These are phyloP conservation scores for Xenentodon cancila DNA, from an alignment of 2,797 vertebrate species.

Conservation along the genomic window DNA sequence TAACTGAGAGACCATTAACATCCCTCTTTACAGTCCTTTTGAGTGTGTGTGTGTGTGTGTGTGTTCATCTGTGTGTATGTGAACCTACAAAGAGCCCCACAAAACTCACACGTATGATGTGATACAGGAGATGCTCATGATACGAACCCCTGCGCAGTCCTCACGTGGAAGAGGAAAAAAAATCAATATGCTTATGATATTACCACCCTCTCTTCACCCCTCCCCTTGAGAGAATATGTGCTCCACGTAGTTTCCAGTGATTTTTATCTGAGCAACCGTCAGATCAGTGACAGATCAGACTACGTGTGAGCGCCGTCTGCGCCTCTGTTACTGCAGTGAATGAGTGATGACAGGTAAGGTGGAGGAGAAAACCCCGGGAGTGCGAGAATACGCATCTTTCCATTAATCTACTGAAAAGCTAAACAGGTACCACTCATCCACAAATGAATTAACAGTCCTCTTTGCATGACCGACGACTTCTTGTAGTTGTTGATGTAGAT, in stretches of 20 bases:
- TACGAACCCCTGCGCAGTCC: constrained; percentile 29
- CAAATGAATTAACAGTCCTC: constrained; percentile 77
- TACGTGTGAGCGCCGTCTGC: constrained; percentile 15
- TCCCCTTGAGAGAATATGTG: background rate
- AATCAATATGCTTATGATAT: constrained; percentile 52
- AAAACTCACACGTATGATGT: constrained; percentile 42
- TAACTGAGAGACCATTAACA: constrained; percentile 56
- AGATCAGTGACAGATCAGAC: background rate
- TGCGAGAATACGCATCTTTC: constrained; percentile 59
- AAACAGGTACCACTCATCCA: constrained; percentile 71
- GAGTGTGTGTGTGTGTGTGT: constrained; percentile 17
- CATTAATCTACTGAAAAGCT: constrained; percentile 51
- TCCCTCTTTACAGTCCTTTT: constrained; percentile 15
- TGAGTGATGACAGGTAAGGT: constrained; percentile 32
- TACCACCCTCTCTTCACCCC: constrained; percentile 9
- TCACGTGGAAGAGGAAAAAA: constrained; percentile 14
- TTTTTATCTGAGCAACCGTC: constrained; percentile 21
- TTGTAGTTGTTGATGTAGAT: constrained; percentile 16
- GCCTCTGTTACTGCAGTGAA: constrained; percentile 20
- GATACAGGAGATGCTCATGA: constrained; percentile 45
- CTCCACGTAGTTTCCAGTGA: background rate
- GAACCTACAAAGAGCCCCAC: constrained; percentile 33
- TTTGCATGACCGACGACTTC: constrained; percentile 66
- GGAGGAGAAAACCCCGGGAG: constrained; percentile 24
- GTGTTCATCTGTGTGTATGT: constrained; percentile 9